Conservation (phyloP, 2,797 vertebrate species). For the Lagocephalus sceleratus region DNA sequence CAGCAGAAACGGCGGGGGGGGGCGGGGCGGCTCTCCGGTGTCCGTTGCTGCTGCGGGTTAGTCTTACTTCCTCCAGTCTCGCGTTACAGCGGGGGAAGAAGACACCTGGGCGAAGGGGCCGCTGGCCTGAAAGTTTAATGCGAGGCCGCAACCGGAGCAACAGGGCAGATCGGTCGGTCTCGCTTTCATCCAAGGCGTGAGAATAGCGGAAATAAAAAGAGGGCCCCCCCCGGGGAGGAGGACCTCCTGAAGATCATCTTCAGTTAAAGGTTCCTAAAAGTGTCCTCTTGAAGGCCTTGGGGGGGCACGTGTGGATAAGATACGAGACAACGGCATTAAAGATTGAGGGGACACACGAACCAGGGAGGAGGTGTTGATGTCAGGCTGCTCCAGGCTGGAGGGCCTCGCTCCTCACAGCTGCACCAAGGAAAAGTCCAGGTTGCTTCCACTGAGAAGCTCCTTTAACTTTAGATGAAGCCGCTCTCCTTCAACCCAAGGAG, state of each 20-base stretch:
- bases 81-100: conserved; percentile 38
- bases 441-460: no score
- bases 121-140: conserved; percentile 60
- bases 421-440: no score
- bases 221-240: no score
- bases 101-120: conserved; percentile 46
- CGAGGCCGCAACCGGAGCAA: conserved; percentile 9
- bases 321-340: conserved; percentile 49
- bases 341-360: conserved; percentile 44
- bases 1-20: conserved; percentile 16
- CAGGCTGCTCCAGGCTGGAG: no score
- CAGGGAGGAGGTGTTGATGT: background rate
- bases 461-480: no score
- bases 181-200: conserved; percentile 6
- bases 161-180: conserved; percentile 7
- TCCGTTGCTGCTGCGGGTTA: conserved; percentile 33
- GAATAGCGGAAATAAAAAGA: background rate
- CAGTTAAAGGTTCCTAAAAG: background rate
- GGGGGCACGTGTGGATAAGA: conserved; percentile 17
- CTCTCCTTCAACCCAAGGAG: no score
- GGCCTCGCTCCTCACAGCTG: no score
- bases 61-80: conserved; percentile 66
- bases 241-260: background rate
- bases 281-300: no score
- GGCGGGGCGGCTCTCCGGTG: conserved; percentile 53